phyloP scores from a whole-genome alignment of 2,797 vertebrate species.

The Choloepus didactylus region DNA sequence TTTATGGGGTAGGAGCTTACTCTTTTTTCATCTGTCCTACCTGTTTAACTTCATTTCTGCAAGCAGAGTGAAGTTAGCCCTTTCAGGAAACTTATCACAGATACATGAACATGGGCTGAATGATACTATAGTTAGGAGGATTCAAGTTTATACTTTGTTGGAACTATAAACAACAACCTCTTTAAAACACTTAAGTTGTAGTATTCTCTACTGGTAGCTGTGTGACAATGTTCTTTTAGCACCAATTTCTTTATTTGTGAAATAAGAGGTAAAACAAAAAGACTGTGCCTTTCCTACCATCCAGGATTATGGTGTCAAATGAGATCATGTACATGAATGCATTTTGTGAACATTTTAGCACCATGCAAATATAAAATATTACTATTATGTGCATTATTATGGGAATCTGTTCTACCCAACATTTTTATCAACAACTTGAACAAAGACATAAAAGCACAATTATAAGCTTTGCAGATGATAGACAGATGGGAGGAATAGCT shows the following conservation, averaged over 20 bases:
- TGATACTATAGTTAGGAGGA: neutral
- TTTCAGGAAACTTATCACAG: constrained; percentile 10
- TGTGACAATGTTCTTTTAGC: constrained; percentile 28
- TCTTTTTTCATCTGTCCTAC: neutral
- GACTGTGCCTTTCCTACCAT: neutral
- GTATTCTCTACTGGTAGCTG: neutral
- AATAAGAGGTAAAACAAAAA: constrained; percentile 1
- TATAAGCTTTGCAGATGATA: constrained; percentile 73
- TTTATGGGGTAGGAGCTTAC: neutral
- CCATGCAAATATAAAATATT: constrained; percentile 70
- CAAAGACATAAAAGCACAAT: constrained; percentile 75
- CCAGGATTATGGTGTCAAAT: constrained; percentile 35
- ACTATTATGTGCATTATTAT: constrained; percentile 61
- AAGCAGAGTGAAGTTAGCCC: neutral
- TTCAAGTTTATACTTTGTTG: constrained; percentile 48
- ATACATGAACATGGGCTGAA: neutral
- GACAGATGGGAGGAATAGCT: constrained; percentile 75
- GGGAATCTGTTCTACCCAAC: constrained; percentile 31
- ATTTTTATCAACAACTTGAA: constrained; percentile 72
- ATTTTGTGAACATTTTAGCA: constrained; percentile 33
- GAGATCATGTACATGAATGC: constrained; percentile 13
- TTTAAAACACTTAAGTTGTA: constrained; percentile 36
- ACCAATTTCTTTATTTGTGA: constrained; percentile 3
- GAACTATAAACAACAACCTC: constrained; percentile 19
- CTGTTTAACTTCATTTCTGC: neutral